Conservation (phyloP, 2,113 vertebrate genomes). For the Oxygymnocypris stewartii region DNA sequence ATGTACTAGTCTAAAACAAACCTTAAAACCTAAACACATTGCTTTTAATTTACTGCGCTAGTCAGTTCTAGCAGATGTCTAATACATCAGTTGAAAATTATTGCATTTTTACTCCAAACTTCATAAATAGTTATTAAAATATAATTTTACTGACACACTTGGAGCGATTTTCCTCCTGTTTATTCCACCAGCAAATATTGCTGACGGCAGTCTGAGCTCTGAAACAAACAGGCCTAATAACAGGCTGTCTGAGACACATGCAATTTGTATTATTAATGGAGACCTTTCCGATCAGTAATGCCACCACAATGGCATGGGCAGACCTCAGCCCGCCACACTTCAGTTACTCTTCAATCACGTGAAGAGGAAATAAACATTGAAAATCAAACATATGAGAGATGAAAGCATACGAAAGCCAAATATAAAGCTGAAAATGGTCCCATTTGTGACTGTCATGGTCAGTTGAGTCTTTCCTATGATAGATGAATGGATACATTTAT, state of each 20-base stretch:
- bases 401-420: not conserved
- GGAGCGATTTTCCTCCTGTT: conserved; percentile 50
- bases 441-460: not conserved
- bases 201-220: conserved; percentile 49
- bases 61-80: not conserved
- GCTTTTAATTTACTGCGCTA: not conserved
- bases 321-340: conserved; percentile 34
- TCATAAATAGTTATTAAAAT: conserved; percentile 60
- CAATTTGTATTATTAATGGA: conserved; percentile 36
- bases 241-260: conserved; percentile 52
- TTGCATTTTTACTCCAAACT: not conserved
- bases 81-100: not conserved
- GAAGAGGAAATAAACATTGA: not conserved
- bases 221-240: conserved; percentile 54
- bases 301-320: conserved; percentile 9
- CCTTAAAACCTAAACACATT: not conserved
- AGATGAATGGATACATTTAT: not conserved
- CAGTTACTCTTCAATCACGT: not conserved
- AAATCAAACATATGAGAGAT: not conserved
- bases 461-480: not conserved
- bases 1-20: not conserved
- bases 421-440: not conserved
- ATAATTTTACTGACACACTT: conserved; percentile 54
- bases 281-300: conserved; percentile 19
- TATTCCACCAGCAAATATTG: conserved; percentile 34